Conservation (phyloP, 2,888 invertebrate genomes). For the Drosophila ustulata region DNA sequence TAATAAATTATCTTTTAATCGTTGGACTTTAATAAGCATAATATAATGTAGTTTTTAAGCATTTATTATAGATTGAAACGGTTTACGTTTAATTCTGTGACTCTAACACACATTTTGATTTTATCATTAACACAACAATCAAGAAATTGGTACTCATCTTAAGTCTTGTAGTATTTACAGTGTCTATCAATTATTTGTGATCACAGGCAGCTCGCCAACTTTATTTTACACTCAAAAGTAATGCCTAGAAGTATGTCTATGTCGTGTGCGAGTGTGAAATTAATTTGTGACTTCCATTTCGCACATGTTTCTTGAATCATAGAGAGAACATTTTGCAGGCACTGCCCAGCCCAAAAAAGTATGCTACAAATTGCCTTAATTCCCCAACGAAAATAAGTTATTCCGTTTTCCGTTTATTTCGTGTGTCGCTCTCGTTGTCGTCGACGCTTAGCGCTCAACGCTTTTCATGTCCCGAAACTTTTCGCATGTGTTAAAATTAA, state of each 20-base stretch:
- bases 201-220: slow-evolving; percentile 1
- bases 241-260: slow-evolving; percentile 21
- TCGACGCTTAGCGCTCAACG: slow-evolving; percentile 50
- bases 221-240: slow-evolving; percentile 4
- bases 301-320: slow-evolving; percentile 32
- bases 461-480: slow-evolving; percentile 59
- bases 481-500: slow-evolving; percentile 71
- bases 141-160: background rate
- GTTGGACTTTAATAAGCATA: too few species aligned
- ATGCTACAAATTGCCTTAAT: slow-evolving; percentile 73
- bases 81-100: too few species aligned
- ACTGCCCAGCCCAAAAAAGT: slow-evolving; percentile 46
- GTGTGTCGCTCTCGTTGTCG: slow-evolving; percentile 38
- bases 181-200: background rate
- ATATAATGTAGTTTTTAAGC: too few species aligned
- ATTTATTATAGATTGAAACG: too few species aligned
- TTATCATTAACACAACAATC: too few species aligned
- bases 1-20: background rate
- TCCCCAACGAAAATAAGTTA: slow-evolving; percentile 69
- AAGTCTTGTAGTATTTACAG: background rate
- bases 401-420: slow-evolving; percentile 67
- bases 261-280: slow-evolving; percentile 46
- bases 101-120: too few species aligned
- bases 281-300: slow-evolving; percentile 61
- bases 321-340: slow-evolving; percentile 13